These are phyloP conservation scores for Ophioderma brevispina DNA, from an alignment of 35 echinoderm and acorn worm species.

Conservation along the genomic window DNA sequence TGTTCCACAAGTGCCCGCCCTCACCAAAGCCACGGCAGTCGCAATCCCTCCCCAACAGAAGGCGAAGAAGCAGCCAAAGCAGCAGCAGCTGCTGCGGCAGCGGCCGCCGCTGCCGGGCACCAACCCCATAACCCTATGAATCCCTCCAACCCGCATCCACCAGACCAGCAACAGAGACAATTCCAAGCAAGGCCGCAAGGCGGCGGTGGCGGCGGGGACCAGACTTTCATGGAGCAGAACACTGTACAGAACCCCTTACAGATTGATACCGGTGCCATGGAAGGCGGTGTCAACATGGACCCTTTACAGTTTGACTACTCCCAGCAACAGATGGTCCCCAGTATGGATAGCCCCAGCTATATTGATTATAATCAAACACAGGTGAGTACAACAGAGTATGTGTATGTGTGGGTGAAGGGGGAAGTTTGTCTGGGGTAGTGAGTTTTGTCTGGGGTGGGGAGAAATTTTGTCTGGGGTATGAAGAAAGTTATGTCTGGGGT, in stretches of 20 bases:
- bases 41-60: conserved; percentile 64
- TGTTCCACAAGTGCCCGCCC: background rate
- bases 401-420: no score
- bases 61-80: conserved; percentile 29
- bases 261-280: conserved; percentile 79
- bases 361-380: conserved; percentile 92
- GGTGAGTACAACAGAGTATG: no score
- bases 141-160: conserved; percentile 5
- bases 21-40: conserved; percentile 47
- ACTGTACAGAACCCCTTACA: conserved; percentile 80
- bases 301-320: conserved; percentile 95
- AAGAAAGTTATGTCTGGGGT: no score
- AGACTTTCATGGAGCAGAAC: conserved; percentile 22
- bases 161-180: background rate
- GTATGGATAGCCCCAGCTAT: conserved; percentile 98
- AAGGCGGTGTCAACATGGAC: conserved; percentile 66
- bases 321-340: conserved; percentile 80
- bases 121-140: conserved; percentile 5
- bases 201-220: background rate
- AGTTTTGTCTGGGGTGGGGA: no score
- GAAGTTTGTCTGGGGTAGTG: no score
- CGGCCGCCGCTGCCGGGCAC: conserved; percentile 22
- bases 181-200: conserved; percentile 12
- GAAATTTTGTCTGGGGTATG: no score
- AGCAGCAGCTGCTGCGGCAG: conserved; percentile 26